Evolutionary conservation across 2,113 vertebrate species (phyloP).

Genomic region (Sylvietta virens): DNA sequence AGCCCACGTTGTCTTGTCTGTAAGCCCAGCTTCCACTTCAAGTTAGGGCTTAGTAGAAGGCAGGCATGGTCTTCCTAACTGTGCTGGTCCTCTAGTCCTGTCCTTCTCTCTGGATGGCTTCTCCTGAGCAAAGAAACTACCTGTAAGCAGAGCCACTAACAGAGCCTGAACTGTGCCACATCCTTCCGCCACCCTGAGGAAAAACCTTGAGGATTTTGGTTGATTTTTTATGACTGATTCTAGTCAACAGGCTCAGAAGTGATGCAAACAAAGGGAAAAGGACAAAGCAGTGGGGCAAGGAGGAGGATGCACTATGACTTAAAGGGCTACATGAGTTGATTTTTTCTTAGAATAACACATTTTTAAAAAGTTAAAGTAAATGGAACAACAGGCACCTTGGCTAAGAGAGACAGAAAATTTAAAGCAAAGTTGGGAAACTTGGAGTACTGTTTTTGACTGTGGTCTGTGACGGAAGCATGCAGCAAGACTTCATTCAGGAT

Average conservation of each 20-base stretch:
- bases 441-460: neutral
- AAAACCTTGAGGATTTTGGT: neutral
- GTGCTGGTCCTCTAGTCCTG: neutral
- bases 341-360: neutral
- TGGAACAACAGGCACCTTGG: neutral
- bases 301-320: neutral
- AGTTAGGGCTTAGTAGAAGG: neutral
- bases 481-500: neutral
- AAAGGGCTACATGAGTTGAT: neutral
- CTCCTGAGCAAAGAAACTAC: neutral
- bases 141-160: neutral
- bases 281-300: neutral
- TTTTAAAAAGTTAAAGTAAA: neutral
- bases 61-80: neutral
- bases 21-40: neutral
- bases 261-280: neutral
- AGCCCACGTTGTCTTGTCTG: fast-evolving
- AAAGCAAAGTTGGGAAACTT: neutral
- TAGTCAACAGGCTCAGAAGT: neutral
- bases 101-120: neutral
- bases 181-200: neutral
- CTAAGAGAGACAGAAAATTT: neutral
- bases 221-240: neutral
- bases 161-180: neutral
- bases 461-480: neutral